phyloP scores from a whole-genome alignment of 53 echinoderm and acorn worm species.

The Stichopus horrens region DNA sequence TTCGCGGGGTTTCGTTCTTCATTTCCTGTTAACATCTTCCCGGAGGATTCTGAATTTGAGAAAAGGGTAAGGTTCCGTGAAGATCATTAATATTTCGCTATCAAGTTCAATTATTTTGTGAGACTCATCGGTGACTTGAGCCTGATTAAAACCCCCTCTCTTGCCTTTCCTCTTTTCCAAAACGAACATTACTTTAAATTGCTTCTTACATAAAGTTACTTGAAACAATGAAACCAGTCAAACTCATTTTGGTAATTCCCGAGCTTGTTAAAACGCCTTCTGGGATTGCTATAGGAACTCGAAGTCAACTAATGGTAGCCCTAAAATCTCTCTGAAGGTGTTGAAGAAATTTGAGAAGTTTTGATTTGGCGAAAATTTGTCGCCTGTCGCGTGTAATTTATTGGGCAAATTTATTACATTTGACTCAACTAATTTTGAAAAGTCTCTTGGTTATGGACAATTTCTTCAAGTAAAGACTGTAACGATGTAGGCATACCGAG shows the following conservation, averaged over 20 bases:
- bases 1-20: constrained; percentile 21
- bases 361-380: constrained; percentile 30
- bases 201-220: constrained; percentile 22
- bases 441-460: neutral
- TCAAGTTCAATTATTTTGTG: constrained; percentile 31
- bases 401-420: constrained; percentile 26
- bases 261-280: constrained; percentile 40
- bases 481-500: too few species aligned
- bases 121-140: constrained; percentile 27
- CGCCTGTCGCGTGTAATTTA: constrained; percentile 32
- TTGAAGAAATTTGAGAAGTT: constrained; percentile 36
- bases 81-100: constrained; percentile 43
- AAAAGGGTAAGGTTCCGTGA: constrained; percentile 41
- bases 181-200: neutral
- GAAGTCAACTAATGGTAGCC: neutral
- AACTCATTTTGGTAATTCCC: constrained; percentile 27
- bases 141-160: neutral
- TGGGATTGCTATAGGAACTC: constrained; percentile 7
- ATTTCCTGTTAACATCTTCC: constrained; percentile 36
- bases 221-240: constrained; percentile 27
- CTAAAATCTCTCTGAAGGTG: constrained; percentile 3
- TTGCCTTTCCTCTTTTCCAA: neutral
- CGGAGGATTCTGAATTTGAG: constrained; percentile 25
- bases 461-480: neutral
- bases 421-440: constrained; percentile 5